Base-by-base conservation (phyloP, 2,888 invertebrate genomes). In the Phortica magna region DNA sequence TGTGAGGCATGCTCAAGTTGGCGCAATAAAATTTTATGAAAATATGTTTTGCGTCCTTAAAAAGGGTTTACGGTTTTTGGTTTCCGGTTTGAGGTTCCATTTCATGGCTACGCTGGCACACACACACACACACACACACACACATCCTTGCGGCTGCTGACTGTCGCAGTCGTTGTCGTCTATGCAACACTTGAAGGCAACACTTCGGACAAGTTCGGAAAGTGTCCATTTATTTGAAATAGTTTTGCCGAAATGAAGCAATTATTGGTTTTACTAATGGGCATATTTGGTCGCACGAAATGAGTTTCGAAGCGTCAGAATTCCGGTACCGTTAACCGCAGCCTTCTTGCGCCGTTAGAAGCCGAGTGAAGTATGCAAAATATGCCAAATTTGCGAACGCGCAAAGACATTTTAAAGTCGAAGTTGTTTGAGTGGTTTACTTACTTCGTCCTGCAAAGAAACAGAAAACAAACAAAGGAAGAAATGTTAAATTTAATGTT, bases 391-490 rank as follows among this genome's bases (percentile, higher is more conserved):
- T 88, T 87, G 77, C 70, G 79, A 88, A 85, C 19, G 9, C 9
- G 10, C 61, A 17, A 17, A 61, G 22, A 59, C 41, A 73, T 68
- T 42, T 68, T 41, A 31, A 64, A 64, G 39, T 17, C 17, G 68
- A 42, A 72, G 19, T 72, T 10, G 19, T 19, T 68, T 43, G 7
- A 9, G 57, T 31, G 31, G 31, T 64, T 61, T 89, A 92, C 92
- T 92, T 91, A 92, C 92, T 92, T 92, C 92, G 86, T 85, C 92
- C 92, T 92, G 91, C 48, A 92, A 92, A 71, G 85, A 90, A 73
- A 91, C 80, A 74, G 78, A 64, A 67, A 80, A 67, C 85, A 76
- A 81, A 77, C 76, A 83, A 81, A 81, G 81, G 82, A 81, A 77
- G 76, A 83, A 81, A 81, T 81, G 82, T 80, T 78, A 81, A 83